Evolutionary conservation across 2,888 invertebrate genomes (phyloP).

Genomic region (Drosophila fulvimacula): DNA sequence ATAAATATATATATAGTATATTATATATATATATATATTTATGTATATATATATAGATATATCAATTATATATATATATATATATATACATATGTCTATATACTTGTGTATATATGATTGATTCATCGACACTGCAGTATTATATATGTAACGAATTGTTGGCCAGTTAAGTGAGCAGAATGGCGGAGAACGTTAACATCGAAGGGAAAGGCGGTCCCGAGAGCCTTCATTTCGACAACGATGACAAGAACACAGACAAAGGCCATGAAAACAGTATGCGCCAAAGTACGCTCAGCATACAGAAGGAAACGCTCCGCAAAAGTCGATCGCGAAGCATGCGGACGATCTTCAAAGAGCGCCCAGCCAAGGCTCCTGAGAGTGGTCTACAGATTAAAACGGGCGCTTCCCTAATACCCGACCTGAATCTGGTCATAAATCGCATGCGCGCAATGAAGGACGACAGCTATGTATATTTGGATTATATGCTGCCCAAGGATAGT

Average conservation of each 20-base stretch:
- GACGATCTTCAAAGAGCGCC: conserved; percentile 14
- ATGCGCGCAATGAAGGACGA: conserved; percentile 87
- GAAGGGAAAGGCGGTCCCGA: not conserved
- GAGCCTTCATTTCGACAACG: not conserved
- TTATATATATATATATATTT: not conserved
- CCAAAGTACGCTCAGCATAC: not conserved
- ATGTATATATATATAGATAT: not conserved
- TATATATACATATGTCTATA: not conserved
- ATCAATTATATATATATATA: too few relatives aligned
- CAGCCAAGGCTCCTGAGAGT: not conserved
- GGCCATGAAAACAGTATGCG: not conserved
- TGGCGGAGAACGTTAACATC: not conserved
- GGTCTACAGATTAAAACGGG: conserved; percentile 64
- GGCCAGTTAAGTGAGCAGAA: not conserved
- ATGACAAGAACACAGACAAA: too few relatives aligned
- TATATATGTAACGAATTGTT: not conserved
- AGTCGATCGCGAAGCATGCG: conserved; percentile 1
- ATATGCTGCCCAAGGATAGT: conserved; percentile 90
- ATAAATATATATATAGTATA: too few relatives aligned
- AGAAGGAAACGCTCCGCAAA: not conserved
- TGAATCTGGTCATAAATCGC: conserved; percentile 82
- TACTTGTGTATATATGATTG: conserved; percentile 1
- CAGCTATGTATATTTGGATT: conserved; percentile 90
- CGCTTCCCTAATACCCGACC: conserved; percentile 81
- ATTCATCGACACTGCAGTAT: conserved; percentile 7